Conservation (phyloP, 2,113 vertebrate genomes). For the Bothrops jararaca region DNA sequence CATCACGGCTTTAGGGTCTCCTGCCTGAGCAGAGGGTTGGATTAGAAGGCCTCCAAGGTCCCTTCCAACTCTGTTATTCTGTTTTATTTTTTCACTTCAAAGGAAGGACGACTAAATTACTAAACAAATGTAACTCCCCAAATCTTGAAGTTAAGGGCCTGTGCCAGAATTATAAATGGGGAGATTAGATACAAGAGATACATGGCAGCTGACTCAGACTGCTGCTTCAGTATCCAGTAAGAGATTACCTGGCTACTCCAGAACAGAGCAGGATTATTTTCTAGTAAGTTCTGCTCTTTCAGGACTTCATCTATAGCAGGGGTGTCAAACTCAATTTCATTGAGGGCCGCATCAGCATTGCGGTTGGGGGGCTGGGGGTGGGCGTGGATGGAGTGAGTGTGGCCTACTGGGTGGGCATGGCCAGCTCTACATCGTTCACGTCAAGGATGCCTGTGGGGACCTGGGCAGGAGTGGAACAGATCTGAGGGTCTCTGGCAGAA, state of each 20-base stretch:
- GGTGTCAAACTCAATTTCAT: no score
- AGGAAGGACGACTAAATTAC: not conserved
- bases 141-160: not conserved
- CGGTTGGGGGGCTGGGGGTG: no score
- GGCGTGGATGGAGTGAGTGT: no score
- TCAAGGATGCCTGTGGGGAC: no score
- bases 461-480: no score
- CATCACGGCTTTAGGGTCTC: not conserved
- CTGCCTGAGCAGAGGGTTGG: not conserved
- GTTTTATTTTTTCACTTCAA: not conserved
- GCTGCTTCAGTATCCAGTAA: not conserved
- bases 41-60: not conserved
- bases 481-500: no score
- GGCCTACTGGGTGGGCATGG: no score
- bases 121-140: not conserved
- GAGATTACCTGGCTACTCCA: not conserved
- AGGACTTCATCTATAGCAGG: not conserved
- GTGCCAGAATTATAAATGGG: not conserved
- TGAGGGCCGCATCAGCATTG: no score
- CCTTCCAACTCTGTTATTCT: not conserved
- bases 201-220: not conserved
- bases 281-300: not conserved
- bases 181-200: not conserved
- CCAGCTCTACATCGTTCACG: no score
- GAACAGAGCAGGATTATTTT: not conserved